Percentiles rank a stretch among this genome's conserved stretches.
Evolutionary conservation across 2,113 vertebrate species (phyloP).

Genomic region (Pimephales promelas): DNA sequence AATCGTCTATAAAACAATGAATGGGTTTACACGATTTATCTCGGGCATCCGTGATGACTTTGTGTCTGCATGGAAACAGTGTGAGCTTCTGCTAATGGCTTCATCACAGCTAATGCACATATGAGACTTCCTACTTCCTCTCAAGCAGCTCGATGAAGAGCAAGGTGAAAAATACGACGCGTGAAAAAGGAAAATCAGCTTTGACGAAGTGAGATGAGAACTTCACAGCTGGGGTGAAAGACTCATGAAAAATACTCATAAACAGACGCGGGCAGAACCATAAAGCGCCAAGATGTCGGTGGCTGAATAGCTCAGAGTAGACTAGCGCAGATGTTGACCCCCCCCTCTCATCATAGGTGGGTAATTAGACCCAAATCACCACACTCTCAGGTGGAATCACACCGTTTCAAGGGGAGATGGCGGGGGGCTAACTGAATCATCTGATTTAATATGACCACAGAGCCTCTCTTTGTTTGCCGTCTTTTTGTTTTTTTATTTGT

Average conservation of each 20-base stretch:
- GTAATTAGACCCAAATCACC: slow-evolving; percentile 57
- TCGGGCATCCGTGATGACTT: slow-evolving; percentile 11
- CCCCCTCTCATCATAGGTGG: slow-evolving; percentile 41
- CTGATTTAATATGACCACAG: slow-evolving; percentile 32
- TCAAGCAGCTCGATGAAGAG: slow-evolving; percentile 25
- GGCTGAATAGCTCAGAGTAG: slow-evolving; percentile 30
- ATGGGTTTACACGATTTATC: slow-evolving; percentile 9
- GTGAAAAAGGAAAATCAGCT: slow-evolving; percentile 23
- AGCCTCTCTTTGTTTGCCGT: slow-evolving; percentile 42
- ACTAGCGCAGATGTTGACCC: slow-evolving; percentile 58
- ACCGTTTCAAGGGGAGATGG: slow-evolving; percentile 42
- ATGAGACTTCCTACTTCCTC: slow-evolving; percentile 29
- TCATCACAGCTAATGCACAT: slow-evolving; percentile 38
- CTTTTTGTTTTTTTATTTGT: slow-evolving; percentile 13
- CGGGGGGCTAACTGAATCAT: slow-evolving; percentile 42
- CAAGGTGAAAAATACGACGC: slow-evolving; percentile 37
- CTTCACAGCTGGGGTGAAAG: slow-evolving; percentile 23
- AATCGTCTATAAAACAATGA: slow-evolving; percentile 20
- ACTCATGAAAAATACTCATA: slow-evolving; percentile 33
- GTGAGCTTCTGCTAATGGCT: slow-evolving; percentile 37
- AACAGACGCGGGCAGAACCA: slow-evolving; percentile 28
- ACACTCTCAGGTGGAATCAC: slow-evolving; percentile 54
- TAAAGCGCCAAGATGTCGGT: slow-evolving; percentile 42
- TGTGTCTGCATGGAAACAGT: slow-evolving; percentile 27
- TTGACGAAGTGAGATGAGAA: slow-evolving; percentile 37